Evolutionary conservation across 1,140 invertebrate species (phyloP), one percentile per base, ranked within the genome.

Genomic region (Drosophila pseudoobscura): DNA sequence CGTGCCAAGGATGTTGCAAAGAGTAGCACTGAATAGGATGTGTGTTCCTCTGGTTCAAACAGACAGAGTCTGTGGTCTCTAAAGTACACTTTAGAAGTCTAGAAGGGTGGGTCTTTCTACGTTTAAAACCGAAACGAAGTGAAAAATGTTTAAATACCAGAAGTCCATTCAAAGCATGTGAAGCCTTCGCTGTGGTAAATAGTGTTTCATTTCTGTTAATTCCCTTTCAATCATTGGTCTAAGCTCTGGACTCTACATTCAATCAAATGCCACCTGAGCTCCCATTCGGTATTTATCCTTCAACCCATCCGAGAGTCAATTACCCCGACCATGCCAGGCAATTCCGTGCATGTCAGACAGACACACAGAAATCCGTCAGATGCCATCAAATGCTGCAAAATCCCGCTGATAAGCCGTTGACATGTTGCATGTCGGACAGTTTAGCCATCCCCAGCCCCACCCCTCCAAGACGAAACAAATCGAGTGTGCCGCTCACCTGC

Each of bases 401-500:
- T 79, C 62, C 46, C 26, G 56, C 65, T 80, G 77, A 85, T 85
- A 85, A 78, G 82, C 73, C 74, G 65, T 66, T 87, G 80, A 78
- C 77, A 80, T 80, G 69, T 78, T 78, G 77, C 79, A 78, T 82
- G 75, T 78, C 69, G 26, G 59, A 75, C 47, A 56, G 75, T 68
- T 61, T 47, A 52, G 52, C 57, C 49, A 61, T 29, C 45, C 31
- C 39, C 59, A 44, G 49, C 29, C 2, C 29, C 24, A 20, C 51
- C 17, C 44, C 44, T 66, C 24, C 31, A 20, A 35, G 13, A 9
- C 31, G 35, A 11, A 11, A 9, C 31, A 35, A 11, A 35, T 35
- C 9, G 31, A 11, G 24, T 24, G 24, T 4, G 35, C 35, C 68
- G 72, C 70, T 56, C 70, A 64, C 61, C 61, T 35, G 47, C 64